Base-by-base conservation (phyloP, 2,888 invertebrate genomes). In the Sminthurinus aureus region DNA sequence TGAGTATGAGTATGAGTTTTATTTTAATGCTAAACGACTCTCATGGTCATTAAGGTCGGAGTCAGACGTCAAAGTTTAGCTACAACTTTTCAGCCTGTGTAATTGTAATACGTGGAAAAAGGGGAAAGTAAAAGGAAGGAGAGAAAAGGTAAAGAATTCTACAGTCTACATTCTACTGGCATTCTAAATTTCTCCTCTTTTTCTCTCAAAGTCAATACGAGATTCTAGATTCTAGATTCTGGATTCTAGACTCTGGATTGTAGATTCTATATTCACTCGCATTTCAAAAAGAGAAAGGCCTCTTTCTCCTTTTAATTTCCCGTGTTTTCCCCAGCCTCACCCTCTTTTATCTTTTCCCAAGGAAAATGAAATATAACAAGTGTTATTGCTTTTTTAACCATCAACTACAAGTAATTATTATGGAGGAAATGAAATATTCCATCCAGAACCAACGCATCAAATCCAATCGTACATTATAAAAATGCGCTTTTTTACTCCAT, bases 1-100 rank as follows among this genome's bases (percentile, higher is more conserved):
- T 76, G 51, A 76, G 51, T 76, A 76, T 76, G 76, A 76, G 9
- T 76, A 76, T 76, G 51, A 76, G 51, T 76, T 76, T 76, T 51
- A 76, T 51, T 76, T 38, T 76, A 76, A 51, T 76, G 15, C 76
- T 52, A 76, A 52, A 76, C 13, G 51, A 52, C 52, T n/a, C 76
- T 76, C 76, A 38, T 38, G 38, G 38, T 38, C 38, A 76, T 76
- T 76, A 76, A 76, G 76, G 76, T 76, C 76, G 52, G 50, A 69
- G 51, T 52, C 22, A 51, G 76, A 76, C 74, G 74, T 74, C 74
- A 74, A 74, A 26, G 74, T 74, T 74, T 74, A 26, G 38, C 74
- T 74, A 18, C 18, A 58, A 18, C 58, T 58, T 58, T 58, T 58
- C 9, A 58, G 58, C 58, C 58, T 18, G 9, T 9, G 58, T 58